These are phyloP conservation scores for Trichosurus vulpecula DNA, from an alignment of 2,797 vertebrate species.

Conservation along the genomic window DNA sequence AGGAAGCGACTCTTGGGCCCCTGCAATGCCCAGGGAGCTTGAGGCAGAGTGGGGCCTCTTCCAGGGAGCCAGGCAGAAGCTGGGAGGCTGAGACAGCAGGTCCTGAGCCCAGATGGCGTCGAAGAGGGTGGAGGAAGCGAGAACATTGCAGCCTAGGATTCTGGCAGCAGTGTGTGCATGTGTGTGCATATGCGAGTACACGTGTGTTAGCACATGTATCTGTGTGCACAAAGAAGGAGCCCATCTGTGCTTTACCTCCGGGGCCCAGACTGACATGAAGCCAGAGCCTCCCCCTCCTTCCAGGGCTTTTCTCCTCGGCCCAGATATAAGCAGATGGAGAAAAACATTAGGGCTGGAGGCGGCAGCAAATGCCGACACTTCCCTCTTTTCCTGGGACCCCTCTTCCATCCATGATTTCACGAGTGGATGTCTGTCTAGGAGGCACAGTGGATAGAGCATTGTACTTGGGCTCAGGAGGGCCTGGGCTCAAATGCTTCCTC, in stretches of 20 bases:
- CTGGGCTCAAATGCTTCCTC: not conserved
- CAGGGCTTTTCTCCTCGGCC: not conserved
- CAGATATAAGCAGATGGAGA: not conserved
- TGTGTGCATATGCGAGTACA: not conserved
- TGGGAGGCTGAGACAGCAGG: not conserved
- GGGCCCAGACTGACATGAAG: not conserved
- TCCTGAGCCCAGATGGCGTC: too few species aligned
- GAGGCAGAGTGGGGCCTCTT: too few species aligned
- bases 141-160: not conserved
- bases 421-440: not conserved
- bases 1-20: not conserved
- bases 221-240: not conserved
- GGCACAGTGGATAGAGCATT: not conserved
- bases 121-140: too few species aligned
- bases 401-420: not conserved
- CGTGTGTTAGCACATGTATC: too few species aligned
- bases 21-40: not conserved
- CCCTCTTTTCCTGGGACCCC: not conserved
- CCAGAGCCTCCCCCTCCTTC: not conserved
- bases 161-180: not conserved
- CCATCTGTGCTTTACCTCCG: not conserved
- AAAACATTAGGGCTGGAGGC: not conserved
- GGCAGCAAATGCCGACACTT: rapidly evolving
- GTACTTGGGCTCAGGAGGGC: not conserved
- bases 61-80: not conserved